Evolutionary conservation across 1,140 invertebrate genomes (phyloP).

Genomic region (Drosophila carrolli): DNA sequence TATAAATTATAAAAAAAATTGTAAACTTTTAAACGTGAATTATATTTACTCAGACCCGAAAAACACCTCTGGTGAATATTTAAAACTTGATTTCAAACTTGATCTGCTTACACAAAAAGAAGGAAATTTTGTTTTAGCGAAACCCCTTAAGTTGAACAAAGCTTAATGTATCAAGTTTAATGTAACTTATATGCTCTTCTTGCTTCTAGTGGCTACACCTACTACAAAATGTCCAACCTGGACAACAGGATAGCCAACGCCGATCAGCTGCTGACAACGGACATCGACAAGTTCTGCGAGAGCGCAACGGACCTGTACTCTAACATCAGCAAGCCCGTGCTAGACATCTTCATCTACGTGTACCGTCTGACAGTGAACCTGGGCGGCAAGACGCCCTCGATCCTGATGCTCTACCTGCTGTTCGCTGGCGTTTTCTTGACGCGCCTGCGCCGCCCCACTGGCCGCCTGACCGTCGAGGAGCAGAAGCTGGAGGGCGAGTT

Average conservation of each 20-base stretch:
- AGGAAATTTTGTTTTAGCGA: no score
- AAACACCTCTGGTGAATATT: no score
- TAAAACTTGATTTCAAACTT: no score
- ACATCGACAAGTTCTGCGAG: constrained; percentile 98
- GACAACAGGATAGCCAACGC: constrained; percentile 98
- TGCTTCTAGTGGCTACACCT: constrained; percentile 93
- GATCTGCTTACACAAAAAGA: no score
- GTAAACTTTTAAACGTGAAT: no score
- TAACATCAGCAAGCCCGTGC: constrained; percentile 97
- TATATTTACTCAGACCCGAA: no score
- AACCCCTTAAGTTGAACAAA: no score
- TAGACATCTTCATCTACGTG: constrained; percentile 98
- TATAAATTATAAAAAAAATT: no score
- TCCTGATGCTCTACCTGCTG: constrained; percentile 94
- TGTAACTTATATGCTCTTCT: neutral
- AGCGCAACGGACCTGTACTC: constrained; percentile 98
- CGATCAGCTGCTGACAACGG: constrained; percentile 97
- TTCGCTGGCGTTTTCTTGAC: constrained; percentile 93
- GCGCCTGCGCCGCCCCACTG: constrained; percentile 93
- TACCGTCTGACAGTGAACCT: constrained; percentile 94
- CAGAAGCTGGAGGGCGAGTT: constrained; percentile 99
- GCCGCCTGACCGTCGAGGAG: constrained; percentile 94
- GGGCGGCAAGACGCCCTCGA: constrained; percentile 93
- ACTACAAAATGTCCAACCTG: constrained; percentile 98
- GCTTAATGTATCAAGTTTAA: no score